These are phyloP conservation scores for Lepilemur septentrionalis DNA, from an alignment of 2,797 vertebrate genomes.

Conservation along the genomic window DNA sequence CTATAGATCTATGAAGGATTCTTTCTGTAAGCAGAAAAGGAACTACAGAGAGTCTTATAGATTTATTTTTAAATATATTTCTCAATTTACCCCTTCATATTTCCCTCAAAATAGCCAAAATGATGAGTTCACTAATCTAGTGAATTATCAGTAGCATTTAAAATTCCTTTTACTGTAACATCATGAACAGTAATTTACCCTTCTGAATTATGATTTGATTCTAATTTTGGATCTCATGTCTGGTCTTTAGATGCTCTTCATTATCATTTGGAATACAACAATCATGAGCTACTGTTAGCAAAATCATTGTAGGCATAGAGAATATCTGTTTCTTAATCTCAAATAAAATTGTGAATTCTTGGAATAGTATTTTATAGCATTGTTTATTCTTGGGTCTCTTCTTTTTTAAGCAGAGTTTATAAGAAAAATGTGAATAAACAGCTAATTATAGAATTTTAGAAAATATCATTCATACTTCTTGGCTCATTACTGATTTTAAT, in stretches of 20 bases:
- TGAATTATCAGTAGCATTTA: constrained; percentile 24
- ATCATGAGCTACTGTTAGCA: background rate
- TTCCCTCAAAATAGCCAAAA: constrained; percentile 30
- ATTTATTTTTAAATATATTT: constrained; percentile 38
- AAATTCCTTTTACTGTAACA: background rate
- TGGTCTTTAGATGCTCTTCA: background rate
- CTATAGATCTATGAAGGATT: background rate
- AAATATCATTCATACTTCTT: background rate
- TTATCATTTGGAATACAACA: background rate
- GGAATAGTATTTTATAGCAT: background rate
- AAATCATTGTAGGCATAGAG: background rate
- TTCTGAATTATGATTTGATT: background rate
- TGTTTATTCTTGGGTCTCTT: constrained; percentile 18
- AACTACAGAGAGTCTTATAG: background rate
- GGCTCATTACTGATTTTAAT: background rate
- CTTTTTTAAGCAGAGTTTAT: constrained; percentile 5
- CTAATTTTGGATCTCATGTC: background rate
- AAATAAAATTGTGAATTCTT: constrained; percentile 4
- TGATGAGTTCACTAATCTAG: background rate
- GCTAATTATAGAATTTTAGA: constrained; percentile 26
- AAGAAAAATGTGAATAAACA: background rate
- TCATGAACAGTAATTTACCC: background rate
- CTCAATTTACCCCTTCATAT: background rate
- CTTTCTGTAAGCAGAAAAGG: constrained; percentile 28
- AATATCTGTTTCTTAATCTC: background rate